Evolutionary conservation across 2,113 vertebrate genomes (phyloP).

Genomic region (Cheirogaleus medius): DNA sequence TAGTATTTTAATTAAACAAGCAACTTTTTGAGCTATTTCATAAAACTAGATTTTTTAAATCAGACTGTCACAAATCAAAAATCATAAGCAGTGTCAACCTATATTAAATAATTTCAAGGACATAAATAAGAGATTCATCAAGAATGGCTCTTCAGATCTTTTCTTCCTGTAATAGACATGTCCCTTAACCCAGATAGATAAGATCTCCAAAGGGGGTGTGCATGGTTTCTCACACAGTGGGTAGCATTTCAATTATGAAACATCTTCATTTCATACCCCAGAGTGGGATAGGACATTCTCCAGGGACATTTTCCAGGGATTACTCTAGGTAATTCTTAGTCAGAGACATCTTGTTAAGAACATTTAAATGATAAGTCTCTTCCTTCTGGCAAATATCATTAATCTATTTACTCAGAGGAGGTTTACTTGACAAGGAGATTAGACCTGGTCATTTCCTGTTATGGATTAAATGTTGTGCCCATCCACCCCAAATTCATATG

Average conservation of each 20-base stretch:
- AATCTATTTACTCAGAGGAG: background rate
- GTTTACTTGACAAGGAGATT: background rate
- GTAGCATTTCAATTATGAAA: background rate
- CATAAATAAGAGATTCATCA: background rate
- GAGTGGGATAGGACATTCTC: background rate
- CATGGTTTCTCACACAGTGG: background rate
- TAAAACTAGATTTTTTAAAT: background rate
- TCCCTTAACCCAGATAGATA: background rate
- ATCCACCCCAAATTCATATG: background rate
- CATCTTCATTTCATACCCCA: background rate
- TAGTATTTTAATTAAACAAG: background rate
- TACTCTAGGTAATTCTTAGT: background rate
- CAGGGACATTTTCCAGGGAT: slow-evolving; percentile 1
- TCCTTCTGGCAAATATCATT: background rate
- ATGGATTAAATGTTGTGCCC: background rate
- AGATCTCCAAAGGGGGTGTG: background rate
- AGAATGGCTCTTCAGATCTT: background rate
- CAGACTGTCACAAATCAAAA: background rate
- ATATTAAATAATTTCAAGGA: background rate
- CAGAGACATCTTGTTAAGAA: background rate
- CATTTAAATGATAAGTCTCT: background rate
- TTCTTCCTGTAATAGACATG: background rate
- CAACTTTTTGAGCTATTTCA: background rate
- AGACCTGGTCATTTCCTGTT: background rate
- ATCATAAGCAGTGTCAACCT: background rate